Base-by-base conservation (phyloP, 2,888 invertebrate genomes). In the Stenodera caucasica region DNA sequence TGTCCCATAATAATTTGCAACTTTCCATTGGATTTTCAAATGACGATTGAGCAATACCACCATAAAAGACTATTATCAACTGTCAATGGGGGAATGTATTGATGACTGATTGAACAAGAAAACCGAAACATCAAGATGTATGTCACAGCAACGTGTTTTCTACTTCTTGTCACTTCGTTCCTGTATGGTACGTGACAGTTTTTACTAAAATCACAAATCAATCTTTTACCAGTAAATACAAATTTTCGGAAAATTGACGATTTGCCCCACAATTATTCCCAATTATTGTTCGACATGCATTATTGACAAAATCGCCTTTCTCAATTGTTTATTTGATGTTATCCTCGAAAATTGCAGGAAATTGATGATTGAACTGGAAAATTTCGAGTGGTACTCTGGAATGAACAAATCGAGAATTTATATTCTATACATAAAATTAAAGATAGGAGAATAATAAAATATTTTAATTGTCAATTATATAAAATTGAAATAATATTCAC, bases 91-190 rank as follows among this genome's bases (percentile, higher is more conserved):
- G 57, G 12, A 49, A 63, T 63, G 66, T 65, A 59, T 64, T 66
- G 66, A 66, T 61, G 58, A 67, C 61, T 66, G 67, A 65, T 33
- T 54, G 23, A 55, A 51, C 26, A 30, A 30, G 29, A 29, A 15
- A 51, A 30, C 9, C 11, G 21, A 52, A 50, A 57, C 51, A 50
- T 37, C 71, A 69, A 70, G 67, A 77, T 77, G 76, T 72, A 74
- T 68, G 67, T 71, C 61, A 67, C 72, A 67, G 26, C 52, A 30
- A 72, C 74, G 69, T 72, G 72, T 68, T 71, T 71, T 63, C 63
- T 74, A 52, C 68, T 75, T 56, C 70, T 77, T 58, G 71, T 73
- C 62, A 74, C 73, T 57, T 68, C 73, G 63, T 72, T 75, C 67
- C 68, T 74, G 59, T 75, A 72, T 58, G 75, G 75, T 75, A 73